These are phyloP conservation scores for Phalloptychus januarius DNA, from an alignment of 2,797 vertebrate species.

Conservation along the genomic window DNA sequence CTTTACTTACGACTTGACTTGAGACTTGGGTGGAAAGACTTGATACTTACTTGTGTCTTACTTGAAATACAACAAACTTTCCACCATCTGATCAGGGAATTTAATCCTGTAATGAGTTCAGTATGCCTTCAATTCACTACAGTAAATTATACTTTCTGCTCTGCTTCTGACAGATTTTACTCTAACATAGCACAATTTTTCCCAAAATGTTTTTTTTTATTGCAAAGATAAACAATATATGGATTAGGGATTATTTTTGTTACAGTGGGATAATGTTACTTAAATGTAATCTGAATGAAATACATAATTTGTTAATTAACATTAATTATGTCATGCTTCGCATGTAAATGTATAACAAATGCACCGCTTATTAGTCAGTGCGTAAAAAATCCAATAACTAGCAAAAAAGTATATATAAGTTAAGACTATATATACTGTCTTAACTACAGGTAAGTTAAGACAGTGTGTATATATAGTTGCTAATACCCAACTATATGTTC, in stretches of 20 bases:
- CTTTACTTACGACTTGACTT: neutral
- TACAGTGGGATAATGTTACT: neutral
- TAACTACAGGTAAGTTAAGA: neutral
- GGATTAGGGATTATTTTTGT: neutral
- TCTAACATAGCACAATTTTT: no score
- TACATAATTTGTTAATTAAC: neutral
- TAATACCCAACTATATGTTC: neutral
- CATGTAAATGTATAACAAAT: neutral
- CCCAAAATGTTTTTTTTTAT: neutral
- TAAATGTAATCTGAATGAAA: neutral
- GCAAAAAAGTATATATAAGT: neutral
- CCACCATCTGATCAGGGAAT: no score
- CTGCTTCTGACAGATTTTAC: no score
- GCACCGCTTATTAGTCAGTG: neutral
- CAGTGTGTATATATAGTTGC: neutral
- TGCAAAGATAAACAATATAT: neutral
- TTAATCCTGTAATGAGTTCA: no score
- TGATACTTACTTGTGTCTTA: no score
- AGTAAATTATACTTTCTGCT: no score
- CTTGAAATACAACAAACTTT: no score
- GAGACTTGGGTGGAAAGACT: no score
- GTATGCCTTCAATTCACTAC: no score
- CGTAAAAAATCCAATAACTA: neutral
- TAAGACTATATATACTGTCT: neutral
- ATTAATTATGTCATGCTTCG: neutral